Evolutionary conservation across 2,888 invertebrate species (phyloP).

Genomic region (Nomada fucata): DNA sequence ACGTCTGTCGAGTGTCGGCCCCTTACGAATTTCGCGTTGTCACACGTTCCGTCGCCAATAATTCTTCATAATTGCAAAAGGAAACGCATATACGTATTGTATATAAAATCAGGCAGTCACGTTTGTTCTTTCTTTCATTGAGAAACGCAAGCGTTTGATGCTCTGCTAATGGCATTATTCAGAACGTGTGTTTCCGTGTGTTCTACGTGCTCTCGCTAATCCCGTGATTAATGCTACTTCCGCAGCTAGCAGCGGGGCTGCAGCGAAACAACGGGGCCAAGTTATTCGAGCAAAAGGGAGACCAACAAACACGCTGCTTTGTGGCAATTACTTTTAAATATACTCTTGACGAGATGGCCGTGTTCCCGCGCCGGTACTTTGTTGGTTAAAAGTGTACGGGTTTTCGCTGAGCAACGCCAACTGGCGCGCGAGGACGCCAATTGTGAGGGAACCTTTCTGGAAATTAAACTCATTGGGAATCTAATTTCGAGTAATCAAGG

Average conservation of each 20-base stretch:
- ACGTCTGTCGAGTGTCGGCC: no score
- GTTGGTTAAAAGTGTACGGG: conserved; percentile 59
- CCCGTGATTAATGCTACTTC: conserved; percentile 57
- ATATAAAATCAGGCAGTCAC: conserved; percentile 1
- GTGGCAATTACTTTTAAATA: conserved; percentile 67
- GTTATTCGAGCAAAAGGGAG: conserved; percentile 47
- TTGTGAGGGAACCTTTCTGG: conserved; percentile 66
- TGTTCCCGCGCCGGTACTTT: conserved; percentile 23
- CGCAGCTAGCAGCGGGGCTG: conserved; percentile 26
- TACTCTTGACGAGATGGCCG: conserved; percentile 44
- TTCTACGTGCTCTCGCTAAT: conserved; percentile 57
- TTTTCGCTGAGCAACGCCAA: conserved; percentile 43
- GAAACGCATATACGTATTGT: no score
- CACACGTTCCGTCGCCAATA: background rate
- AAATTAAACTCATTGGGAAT: conserved; percentile 71
- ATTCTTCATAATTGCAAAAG: background rate
- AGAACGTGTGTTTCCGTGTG: conserved; percentile 40
- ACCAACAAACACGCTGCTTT: conserved; percentile 55
- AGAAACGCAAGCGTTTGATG: conserved; percentile 27
- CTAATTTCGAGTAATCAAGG: conserved; percentile 71
- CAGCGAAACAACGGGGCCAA: conserved; percentile 45
- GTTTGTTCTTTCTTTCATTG: background rate
- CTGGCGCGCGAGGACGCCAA: conserved; percentile 61
- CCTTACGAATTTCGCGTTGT: background rate
- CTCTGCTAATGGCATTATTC: conserved; percentile 36